Base-by-base conservation (phyloP, 2,113 vertebrate genomes). In the Notechis scutatus region DNA sequence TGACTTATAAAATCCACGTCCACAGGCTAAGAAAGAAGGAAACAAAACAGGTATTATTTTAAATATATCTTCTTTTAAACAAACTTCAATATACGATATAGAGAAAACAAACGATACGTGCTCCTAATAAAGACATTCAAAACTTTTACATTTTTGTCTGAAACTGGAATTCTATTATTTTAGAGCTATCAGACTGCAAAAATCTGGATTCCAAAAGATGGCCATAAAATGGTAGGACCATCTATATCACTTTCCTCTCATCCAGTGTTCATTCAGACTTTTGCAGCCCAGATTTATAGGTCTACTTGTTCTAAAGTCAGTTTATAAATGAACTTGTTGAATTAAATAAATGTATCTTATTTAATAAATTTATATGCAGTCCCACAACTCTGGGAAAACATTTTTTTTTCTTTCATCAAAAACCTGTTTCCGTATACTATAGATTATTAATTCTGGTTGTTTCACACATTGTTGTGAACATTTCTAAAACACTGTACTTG, bases 1-100 rank as follows among this genome's bases (percentile, higher is more conserved):
- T 57, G 98, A 99, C 97, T 99, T 99, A 98, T 99, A 99, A 98
- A 99, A 99, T 85, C 99, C 99, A 91, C 98, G 99, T 18, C 99
- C 98, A 94, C 99, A 99, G 81, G 99, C 99, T 99, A 97, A 74
- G 55, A 59, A 26, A 89, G 61, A 95, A 95, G 9, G 92, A 96
- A 95, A 96, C 39, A 59, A 96, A 95, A 96, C 29, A 95, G 50
- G 86, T 5, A 93, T 87, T 24, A 85, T 92, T 94, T 93, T 94
- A 23, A 52, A 88, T 7, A n/a, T 34, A 50, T 0, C 59, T 56
- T 12, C 45, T 0, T 56, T 61, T 85, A 39, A 90, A 89, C 0
- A 45, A 42, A 91, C 57, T 64, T 64, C n/a, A n/a, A 0, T 29
- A 85, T 59, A 54, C 55, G 10, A 81, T 7, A 55, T 7, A 20